Evolutionary conservation across 2,113 vertebrate species (phyloP).

Genomic region (Rhipidura dahli): DNA sequence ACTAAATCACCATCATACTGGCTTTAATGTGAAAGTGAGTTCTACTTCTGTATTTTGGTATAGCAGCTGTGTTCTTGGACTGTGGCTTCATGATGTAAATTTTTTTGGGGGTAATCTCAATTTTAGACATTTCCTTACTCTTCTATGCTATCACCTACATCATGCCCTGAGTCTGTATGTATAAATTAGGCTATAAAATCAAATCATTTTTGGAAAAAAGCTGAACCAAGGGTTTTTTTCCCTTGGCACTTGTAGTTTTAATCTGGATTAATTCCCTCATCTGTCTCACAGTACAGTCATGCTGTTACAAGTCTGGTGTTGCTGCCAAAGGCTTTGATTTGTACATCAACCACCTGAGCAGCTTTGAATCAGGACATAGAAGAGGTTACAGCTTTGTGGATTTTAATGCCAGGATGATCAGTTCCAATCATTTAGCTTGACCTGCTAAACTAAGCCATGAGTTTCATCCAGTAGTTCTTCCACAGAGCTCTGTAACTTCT

Average conservation of each 20-base stretch:
- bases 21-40: not conserved
- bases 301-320: not conserved
- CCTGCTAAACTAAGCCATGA: not conserved
- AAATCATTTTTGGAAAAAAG: not conserved
- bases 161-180: not conserved
- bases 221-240: rapidly evolving
- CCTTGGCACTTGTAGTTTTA: constrained; percentile 26
- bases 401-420: not conserved
- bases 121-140: not conserved
- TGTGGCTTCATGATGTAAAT: not conserved
- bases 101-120: not conserved
- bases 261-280: constrained; percentile 17
- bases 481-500: not conserved
- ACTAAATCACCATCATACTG: not conserved
- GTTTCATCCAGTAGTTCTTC: not conserved
- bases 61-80: not conserved
- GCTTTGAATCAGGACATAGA: not conserved
- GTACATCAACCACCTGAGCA: constrained; percentile 21
- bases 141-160: not conserved
- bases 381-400: not conserved
- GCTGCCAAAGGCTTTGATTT: constrained; percentile 32
- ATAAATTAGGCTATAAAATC: not conserved
- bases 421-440: not conserved
- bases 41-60: not conserved
- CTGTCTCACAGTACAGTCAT: not conserved